Conservation (phyloP, 2,113 vertebrate genomes). For the Pteropus alecto region DNA sequence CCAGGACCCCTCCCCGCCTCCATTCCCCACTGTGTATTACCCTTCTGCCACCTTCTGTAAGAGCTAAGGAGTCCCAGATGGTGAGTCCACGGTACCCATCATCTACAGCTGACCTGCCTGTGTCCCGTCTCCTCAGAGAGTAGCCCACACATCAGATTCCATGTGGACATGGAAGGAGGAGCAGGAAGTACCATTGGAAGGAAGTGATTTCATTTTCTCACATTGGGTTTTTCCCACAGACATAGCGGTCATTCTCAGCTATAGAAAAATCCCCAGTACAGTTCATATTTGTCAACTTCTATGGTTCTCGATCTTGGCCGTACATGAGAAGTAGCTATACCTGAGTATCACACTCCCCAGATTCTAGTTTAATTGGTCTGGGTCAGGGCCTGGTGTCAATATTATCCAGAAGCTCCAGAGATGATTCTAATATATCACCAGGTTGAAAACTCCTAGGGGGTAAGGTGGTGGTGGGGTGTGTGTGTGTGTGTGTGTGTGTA, state of each 20-base stretch:
- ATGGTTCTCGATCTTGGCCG: background rate
- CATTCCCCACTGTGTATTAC: background rate
- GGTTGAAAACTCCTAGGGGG: background rate
- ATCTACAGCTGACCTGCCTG: accelerated
- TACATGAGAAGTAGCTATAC: background rate
- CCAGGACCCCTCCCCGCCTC: background rate
- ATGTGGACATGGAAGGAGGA: background rate
- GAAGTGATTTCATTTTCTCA: background rate
- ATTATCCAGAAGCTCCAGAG: background rate
- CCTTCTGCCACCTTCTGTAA: accelerated
- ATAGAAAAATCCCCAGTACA: background rate
- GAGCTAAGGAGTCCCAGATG: background rate
- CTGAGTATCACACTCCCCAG: background rate
- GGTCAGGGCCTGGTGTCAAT: too few relatives aligned
- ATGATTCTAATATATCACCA: background rate
- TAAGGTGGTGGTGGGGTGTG: background rate
- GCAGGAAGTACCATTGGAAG: background rate
- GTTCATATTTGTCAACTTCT: background rate
- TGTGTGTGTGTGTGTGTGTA: background rate
- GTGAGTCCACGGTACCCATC: background rate
- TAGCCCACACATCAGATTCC: background rate
- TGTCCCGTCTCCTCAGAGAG: background rate
- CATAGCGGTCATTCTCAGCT: background rate
- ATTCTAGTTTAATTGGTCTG: background rate
- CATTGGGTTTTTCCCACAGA: background rate